These are phyloP conservation scores for Drosophila acutilabella DNA, from an alignment of 2,888 invertebrate species.

Conservation along the genomic window DNA sequence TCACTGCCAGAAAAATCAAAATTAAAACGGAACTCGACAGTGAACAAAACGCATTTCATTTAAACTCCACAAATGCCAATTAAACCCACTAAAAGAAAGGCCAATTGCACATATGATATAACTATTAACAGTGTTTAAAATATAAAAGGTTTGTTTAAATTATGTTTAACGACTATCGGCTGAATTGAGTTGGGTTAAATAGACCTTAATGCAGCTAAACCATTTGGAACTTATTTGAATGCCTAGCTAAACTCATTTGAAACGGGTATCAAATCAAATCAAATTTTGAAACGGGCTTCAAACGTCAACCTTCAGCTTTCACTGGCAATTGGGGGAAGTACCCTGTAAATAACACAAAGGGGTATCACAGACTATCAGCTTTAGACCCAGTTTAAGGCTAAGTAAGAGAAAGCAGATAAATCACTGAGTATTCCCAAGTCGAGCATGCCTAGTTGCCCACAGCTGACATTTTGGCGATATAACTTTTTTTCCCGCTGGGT, in stretches of 20 bases:
- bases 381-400: too few relatives aligned
- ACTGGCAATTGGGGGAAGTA: neutral
- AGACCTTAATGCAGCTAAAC: neutral
- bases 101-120: too few relatives aligned
- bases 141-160: too few relatives aligned
- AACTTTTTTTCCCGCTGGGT: slow-evolving; percentile 13
- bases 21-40: neutral
- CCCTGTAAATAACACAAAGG: neutral
- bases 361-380: too few relatives aligned
- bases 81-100: too few relatives aligned
- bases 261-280: slow-evolving; percentile 6
- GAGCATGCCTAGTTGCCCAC: neutral
- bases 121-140: too few relatives aligned
- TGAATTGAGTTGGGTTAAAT: neutral
- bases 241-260: slow-evolving; percentile 15
- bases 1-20: slow-evolving; percentile 2
- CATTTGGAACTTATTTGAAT: slow-evolving; percentile 11
- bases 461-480: slow-evolving; percentile 23
- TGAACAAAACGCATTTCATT: too few relatives aligned
- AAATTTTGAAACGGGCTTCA: slow-evolving; percentile 9
- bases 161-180: neutral
- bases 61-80: neutral
- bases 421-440: neutral
- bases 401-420: too few relatives aligned
- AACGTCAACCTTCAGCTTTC: slow-evolving; percentile 5